phyloP scores from a whole-genome alignment of 2,113 vertebrate species.

The Apodemus speciosus region DNA sequence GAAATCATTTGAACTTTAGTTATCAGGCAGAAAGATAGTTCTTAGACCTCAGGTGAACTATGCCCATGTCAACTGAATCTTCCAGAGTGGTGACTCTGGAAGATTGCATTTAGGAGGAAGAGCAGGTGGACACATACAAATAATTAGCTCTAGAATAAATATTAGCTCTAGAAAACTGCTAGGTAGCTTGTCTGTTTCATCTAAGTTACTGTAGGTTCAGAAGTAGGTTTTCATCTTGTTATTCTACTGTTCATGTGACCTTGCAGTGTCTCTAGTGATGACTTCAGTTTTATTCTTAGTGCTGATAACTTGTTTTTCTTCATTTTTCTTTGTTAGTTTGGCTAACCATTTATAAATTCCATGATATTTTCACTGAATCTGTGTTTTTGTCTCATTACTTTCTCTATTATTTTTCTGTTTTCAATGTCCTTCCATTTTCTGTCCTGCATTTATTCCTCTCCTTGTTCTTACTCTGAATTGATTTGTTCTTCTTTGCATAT shows the following conservation, averaged over 20 bases:
- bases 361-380: conserved; percentile 13
- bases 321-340: conserved; percentile 20
- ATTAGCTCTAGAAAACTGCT: background rate
- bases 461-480: conserved; percentile 13
- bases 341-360: background rate
- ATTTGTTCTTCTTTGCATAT: background rate
- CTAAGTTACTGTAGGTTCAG: conserved; percentile 5
- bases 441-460: background rate
- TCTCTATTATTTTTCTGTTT: conserved; percentile 3
- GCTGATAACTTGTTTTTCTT: background rate
- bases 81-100: background rate
- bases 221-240: conserved; percentile 26
- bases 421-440: background rate
- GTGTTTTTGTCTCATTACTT: conserved; percentile 13
- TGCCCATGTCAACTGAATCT: background rate
- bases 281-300: background rate
- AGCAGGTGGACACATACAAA: background rate
- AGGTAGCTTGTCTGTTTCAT: background rate
- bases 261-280: background rate
- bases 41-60: background rate
- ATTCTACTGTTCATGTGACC: background rate
- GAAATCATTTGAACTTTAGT: background rate
- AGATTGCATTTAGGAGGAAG: background rate
- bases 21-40: background rate
- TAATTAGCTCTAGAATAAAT: background rate